These are phyloP conservation scores for Pilophorus perplexus DNA, from an alignment of 2,888 invertebrate genomes.

Conservation along the genomic window DNA sequence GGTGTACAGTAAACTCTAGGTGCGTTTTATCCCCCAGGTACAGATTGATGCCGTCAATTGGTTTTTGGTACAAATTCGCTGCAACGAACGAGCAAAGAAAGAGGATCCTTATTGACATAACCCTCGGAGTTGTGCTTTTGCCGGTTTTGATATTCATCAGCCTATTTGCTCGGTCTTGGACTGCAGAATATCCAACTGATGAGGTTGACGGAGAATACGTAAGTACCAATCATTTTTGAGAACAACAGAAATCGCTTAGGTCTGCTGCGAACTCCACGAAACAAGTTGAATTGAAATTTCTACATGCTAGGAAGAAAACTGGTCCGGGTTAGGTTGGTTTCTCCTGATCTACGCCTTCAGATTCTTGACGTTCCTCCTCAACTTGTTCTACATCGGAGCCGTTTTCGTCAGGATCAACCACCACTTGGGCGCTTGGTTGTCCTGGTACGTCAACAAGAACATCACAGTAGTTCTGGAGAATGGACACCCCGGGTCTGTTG, in stretches of 20 bases:
- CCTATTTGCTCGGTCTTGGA: not conserved
- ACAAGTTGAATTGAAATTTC: too few relatives aligned
- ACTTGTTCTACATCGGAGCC: not conserved
- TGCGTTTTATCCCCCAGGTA: too few relatives aligned
- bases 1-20: too few relatives aligned
- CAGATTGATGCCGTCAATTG: slow-evolving; percentile 18
- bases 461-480: slow-evolving; percentile 8
- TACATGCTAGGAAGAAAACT: too few relatives aligned
- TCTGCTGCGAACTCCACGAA: too few relatives aligned
- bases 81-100: slow-evolving; percentile 1
- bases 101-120: not conserved
- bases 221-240: too few relatives aligned
- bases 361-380: slow-evolving; percentile 1
- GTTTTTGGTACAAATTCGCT: slow-evolving; percentile 30
- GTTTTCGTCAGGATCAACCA: not conserved
- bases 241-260: too few relatives aligned
- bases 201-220: slow-evolving; percentile 9
- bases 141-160: slow-evolving; percentile 5
- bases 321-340: too few relatives aligned
- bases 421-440: slow-evolving; percentile 22
- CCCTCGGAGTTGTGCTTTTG: not conserved
- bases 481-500: not conserved
- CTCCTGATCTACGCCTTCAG: too few relatives aligned
- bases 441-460: slow-evolving; percentile 23
- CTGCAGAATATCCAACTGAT: not conserved